Conservation (phyloP, 1,140 invertebrate genomes). For the Littorina saxatilis region DNA sequence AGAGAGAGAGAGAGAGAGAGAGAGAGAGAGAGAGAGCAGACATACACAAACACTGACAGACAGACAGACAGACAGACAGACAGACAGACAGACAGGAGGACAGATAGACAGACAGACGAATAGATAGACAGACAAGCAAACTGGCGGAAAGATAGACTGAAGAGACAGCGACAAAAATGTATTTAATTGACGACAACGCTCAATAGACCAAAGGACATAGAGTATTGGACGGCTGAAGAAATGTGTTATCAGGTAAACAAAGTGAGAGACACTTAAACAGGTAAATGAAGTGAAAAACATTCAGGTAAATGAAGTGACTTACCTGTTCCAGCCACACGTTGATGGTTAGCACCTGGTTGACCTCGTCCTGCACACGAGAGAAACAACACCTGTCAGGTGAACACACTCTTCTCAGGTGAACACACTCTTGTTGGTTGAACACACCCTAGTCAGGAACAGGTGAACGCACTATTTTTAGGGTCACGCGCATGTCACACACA, state of each 20-base stretch:
- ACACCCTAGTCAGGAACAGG: too few species aligned
- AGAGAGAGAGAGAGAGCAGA: neutral
- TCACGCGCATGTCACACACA: neutral
- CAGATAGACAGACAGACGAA: neutral
- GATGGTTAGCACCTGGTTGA: slow-evolving; percentile 70
- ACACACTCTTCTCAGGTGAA: too few species aligned
- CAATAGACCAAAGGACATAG: neutral
- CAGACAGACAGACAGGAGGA: neutral
- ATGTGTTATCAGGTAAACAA: too few species aligned
- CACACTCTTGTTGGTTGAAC: too few species aligned
- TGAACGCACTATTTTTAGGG: too few species aligned
- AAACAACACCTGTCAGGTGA: neutral
- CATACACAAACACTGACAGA: neutral
- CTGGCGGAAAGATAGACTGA: too few species aligned
- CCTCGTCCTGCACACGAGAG: slow-evolving; percentile 61
- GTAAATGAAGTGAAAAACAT: slow-evolving; percentile 36
- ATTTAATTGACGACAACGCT: too few species aligned
- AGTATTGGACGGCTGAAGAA: too few species aligned
- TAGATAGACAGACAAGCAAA: neutral
- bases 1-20: neutral
- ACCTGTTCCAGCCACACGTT: slow-evolving; percentile 71
- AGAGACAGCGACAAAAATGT: too few species aligned
- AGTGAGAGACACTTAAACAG: slow-evolving; percentile 9
- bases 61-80: slow-evolving; percentile 16
- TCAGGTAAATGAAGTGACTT: slow-evolving; percentile 36